Base-by-base conservation (phyloP, 2,888 invertebrate genomes). In the Epinotia ramella region DNA sequence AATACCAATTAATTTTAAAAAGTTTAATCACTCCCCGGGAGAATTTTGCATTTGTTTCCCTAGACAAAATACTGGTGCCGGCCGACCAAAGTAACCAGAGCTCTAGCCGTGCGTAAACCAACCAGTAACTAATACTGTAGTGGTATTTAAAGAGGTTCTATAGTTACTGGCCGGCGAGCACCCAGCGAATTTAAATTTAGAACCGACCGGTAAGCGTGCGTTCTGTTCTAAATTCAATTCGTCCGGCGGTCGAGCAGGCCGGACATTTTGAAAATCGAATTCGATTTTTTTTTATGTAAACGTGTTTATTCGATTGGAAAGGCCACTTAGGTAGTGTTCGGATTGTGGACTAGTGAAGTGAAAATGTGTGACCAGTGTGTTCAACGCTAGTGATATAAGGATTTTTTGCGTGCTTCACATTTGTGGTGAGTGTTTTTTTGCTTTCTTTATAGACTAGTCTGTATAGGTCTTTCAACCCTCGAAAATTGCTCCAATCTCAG, bases 351-450 rank as follows among this genome's bases (percentile, higher is more conserved):
- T 79, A 78, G 77, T 70, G 69, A 73, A 81, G 91, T 90, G 89
- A 89, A 86, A 85, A 93, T 93, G 93, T 93, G 93, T 89, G 93
- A 92, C 75, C 86, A 89, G 89, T 93, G 93, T 81, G 85, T 89
- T 68, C 91, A 91, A 79, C 90, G 93, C 79, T 93, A 84, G 84
- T 77, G 82, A 78, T 71, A 78, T 78, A 80, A 81, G 88, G 88
- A 87, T 88, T 86, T 82, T 70, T 40, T 68, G 68, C 66, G 76
- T 70, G 57, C 56, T 12, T 69, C 40, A 75, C 77, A 76, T 73
- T 73, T 68, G 78, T 80, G 83, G 84, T 83, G 76, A 81, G 83
- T 82, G 3, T 63, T 56, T 66, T 12, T 64, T 70, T 57, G 12
- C 53, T 24, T 67, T 69, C 20, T 20, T 69, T 24, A 46, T 69